Evolutionary conservation across 2,113 vertebrate species (phyloP).

Genomic region (Prunella fulvescens): DNA sequence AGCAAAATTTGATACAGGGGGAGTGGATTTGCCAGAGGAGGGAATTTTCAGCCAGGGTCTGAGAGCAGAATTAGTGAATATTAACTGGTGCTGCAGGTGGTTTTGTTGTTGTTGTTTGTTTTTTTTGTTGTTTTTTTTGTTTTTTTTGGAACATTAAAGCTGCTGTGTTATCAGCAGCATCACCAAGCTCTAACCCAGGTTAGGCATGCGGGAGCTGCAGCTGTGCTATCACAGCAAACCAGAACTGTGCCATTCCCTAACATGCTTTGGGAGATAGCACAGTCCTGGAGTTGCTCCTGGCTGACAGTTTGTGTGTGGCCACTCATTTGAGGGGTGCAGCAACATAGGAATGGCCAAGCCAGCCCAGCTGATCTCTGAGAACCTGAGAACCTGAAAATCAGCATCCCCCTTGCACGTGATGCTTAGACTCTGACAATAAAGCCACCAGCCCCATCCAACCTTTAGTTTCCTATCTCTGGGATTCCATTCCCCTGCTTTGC

Average conservation of each 20-base stretch:
- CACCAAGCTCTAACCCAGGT: neutral
- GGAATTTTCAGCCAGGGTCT: neutral
- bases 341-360: neutral
- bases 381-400: neutral
- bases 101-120: too few relatives aligned
- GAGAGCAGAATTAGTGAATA: neutral
- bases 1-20: neutral
- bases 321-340: neutral
- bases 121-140: too few relatives aligned
- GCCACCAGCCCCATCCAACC: neutral
- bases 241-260: neutral
- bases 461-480: neutral
- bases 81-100: neutral
- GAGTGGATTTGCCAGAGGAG: neutral
- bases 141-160: too few relatives aligned
- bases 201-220: neutral
- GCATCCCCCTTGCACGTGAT: accelerated
- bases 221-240: neutral
- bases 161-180: neutral
- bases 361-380: neutral
- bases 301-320: neutral
- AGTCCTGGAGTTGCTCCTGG: neutral
- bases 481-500: neutral
- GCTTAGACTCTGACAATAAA: neutral
- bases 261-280: neutral